These are phyloP conservation scores for Rhyacophila brunnea DNA, from an alignment of 1,140 invertebrate species.

Conservation along the genomic window DNA sequence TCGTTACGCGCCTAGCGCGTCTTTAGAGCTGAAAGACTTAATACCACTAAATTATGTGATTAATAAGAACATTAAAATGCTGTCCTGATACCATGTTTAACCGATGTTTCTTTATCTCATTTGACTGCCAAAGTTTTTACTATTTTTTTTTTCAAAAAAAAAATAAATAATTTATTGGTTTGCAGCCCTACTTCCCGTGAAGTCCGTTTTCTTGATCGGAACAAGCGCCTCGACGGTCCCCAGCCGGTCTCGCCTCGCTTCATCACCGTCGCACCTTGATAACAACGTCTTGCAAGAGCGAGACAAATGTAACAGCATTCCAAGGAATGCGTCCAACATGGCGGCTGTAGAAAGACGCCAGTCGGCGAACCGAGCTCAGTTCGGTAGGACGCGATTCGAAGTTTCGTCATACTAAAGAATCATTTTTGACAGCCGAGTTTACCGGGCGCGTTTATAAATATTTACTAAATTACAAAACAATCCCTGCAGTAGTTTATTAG, in stretches of 20 bases:
- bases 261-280: background rate
- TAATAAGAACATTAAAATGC: too few species aligned
- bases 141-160: too few species aligned
- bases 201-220: background rate
- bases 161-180: too few species aligned
- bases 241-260: background rate
- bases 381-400: background rate
- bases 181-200: too few species aligned
- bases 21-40: too few species aligned
- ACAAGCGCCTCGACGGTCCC: background rate
- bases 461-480: background rate
- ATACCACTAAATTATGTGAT: too few species aligned
- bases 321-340: conserved; percentile 1
- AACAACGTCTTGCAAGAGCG: background rate
- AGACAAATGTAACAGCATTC: background rate
- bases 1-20: too few species aligned
- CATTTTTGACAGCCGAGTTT: background rate
- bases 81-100: too few species aligned
- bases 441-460: background rate
- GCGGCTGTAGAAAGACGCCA: background rate
- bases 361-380: background rate
- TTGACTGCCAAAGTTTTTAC: too few species aligned
- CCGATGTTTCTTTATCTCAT: too few species aligned
- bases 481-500: too few species aligned
- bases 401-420: background rate